Evolutionary conservation across 1,140 invertebrate species (phyloP).

Genomic region (Teleogryllus occipitalis): DNA sequence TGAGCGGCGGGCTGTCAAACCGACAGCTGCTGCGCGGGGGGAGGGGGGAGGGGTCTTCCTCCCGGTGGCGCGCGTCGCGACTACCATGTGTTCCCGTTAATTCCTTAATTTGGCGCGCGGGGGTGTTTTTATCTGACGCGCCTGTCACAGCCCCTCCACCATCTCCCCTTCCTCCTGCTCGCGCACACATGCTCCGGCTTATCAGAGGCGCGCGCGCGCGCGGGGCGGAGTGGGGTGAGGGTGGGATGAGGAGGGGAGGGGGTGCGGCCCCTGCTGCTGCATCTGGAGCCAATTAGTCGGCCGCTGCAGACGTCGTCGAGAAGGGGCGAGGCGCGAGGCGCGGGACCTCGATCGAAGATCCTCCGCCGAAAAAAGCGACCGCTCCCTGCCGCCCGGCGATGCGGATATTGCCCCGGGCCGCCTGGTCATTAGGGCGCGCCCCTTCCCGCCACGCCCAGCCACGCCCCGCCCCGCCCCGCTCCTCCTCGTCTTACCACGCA

Average conservation of each 20-base stretch:
- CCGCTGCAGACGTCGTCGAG: not conserved
- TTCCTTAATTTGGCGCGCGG: slow-evolving; percentile 3
- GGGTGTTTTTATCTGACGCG: not conserved
- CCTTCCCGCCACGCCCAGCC: too few relatives aligned
- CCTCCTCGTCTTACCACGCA: too few relatives aligned
- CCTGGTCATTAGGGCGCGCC: too few relatives aligned
- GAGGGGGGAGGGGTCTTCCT: not conserved
- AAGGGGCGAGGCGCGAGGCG: too few relatives aligned
- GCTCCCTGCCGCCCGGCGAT: too few relatives aligned
- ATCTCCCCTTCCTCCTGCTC: not conserved
- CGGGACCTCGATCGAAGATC: too few relatives aligned
- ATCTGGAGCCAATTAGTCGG: slow-evolving; percentile 3
- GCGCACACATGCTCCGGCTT: not conserved
- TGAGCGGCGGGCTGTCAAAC: too few relatives aligned
- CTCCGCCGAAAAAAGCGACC: too few relatives aligned
- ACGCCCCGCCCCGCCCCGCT: too few relatives aligned
- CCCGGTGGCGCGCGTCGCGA: not conserved
- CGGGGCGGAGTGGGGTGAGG: not conserved
- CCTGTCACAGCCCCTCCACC: not conserved
- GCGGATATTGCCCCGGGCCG: too few relatives aligned
- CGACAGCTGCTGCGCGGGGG: too few relatives aligned
- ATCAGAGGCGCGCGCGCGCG: not conserved
- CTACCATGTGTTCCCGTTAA: not conserved
- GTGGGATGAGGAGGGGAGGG: not conserved
- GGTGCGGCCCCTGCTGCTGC: not conserved